Evolutionary conservation across 2,888 invertebrate genomes (phyloP), one percentile per base, ranked within the genome.

Genomic region (Embidobia sp.): DNA sequence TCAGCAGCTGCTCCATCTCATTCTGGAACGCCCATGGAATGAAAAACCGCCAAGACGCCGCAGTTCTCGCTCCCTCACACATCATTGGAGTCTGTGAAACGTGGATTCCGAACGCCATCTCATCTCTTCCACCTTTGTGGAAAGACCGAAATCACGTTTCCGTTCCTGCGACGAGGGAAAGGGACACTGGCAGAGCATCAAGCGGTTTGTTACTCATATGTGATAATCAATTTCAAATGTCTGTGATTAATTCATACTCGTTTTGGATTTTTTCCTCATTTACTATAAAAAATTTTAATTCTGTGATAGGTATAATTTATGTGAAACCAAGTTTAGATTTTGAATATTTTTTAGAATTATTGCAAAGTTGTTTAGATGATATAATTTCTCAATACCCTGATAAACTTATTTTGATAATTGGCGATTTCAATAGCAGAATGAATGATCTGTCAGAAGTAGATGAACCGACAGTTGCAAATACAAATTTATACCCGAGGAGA

Each of bases 381-480:
- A 29, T 27, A 16, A 15, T n/a, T 10, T 3, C 8, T 1, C 19
- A 19, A 2, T 31, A 8, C 18, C 29, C 29, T 0, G 10, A 31
- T 18, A 16, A 29, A 18, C n/a, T 31, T 4, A 10, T 49, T 8
- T n/a, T n/a, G n/a, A 31, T 49, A 1, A 18, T 29, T 1, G 29
- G 49, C n/a, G 49, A 49, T 13, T 49, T 49, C n/a, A 49, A 49
- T 6, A 8, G 16, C 10, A 15, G 49, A 10, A 1, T 49, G n/a
- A 18, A 18, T 1, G 16, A 18, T 0, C 6, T 16, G 5, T 15
- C 6, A 5, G 18, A 31, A 0, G 16, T 18, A 18, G 49, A 49
- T 4, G n/a, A 29, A 29, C 7, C 0, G 15, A 1, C 15, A 8
- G 5, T 29, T 0, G 29, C 13, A 15, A 29, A 15, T 4, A 29